Percentiles rank a stretch among this genome's conserved stretches.
Evolutionary conservation across 2,888 invertebrate species (phyloP).

Genomic region (Cephonodes hylas): DNA sequence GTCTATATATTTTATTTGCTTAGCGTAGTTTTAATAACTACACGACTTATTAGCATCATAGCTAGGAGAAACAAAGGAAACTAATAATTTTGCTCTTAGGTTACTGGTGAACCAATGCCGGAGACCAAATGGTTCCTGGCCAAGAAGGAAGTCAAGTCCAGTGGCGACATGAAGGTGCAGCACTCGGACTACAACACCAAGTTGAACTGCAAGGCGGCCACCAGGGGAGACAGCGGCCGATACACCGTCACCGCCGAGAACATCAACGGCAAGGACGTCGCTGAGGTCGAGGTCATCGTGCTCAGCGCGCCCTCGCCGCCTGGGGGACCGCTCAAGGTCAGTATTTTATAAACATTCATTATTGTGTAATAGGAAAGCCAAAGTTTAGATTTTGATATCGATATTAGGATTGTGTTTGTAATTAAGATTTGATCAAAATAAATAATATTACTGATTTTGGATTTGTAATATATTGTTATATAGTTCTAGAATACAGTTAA

Average conservation of each 20-base stretch:
- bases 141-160: slow-evolving; percentile 88
- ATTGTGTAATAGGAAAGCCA: too few species aligned
- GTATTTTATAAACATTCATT: slow-evolving; percentile 7
- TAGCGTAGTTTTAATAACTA: too few species aligned
- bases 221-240: slow-evolving; percentile 92
- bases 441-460: too few species aligned
- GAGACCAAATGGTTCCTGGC: slow-evolving; percentile 94
- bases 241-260: slow-evolving; percentile 97
- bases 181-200: slow-evolving; percentile 93
- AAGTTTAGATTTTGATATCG: too few species aligned
- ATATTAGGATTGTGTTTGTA: too few species aligned
- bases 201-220: slow-evolving; percentile 88
- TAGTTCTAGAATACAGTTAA: too few species aligned
- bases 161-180: slow-evolving; percentile 88
- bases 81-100: slow-evolving; percentile 40
- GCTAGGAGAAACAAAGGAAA: neutral
- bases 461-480: too few species aligned
- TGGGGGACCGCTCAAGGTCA: slow-evolving; percentile 93
- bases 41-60: too few species aligned
- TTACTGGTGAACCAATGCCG: slow-evolving; percentile 95
- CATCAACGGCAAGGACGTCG: slow-evolving; percentile 95
- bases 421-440: too few species aligned
- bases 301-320: slow-evolving; percentile 94
- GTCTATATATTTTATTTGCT: too few species aligned
- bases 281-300: slow-evolving; percentile 94